Evolutionary conservation across 2,113 vertebrate species (phyloP).

Genomic region (Poeciliopsis turrubarensis): DNA sequence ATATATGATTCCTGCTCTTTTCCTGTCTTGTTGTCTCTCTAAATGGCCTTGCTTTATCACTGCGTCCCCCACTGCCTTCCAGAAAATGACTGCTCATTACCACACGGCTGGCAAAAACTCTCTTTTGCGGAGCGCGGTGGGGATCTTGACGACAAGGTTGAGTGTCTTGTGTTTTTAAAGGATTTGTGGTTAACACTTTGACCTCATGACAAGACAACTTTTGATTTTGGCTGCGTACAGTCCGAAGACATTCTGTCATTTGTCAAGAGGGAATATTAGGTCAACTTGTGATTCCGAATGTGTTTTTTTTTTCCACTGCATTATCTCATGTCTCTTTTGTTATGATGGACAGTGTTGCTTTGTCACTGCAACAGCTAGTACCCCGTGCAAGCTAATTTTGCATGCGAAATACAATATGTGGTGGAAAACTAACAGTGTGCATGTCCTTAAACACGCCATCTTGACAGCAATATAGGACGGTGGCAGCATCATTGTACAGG

Average conservation of each 20-base stretch:
- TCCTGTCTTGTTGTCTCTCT: conserved; percentile 19
- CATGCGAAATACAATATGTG: no score
- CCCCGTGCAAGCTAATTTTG: no score
- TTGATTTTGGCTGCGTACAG: not conserved
- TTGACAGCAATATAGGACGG: no score
- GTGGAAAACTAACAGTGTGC: no score
- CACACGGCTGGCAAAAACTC: conserved; percentile 58
- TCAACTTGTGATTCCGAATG: not conserved
- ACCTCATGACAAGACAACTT: conserved; percentile 4
- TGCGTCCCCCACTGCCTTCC: conserved; percentile 39
- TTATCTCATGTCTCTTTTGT: not conserved
- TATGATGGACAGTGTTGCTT: not conserved
- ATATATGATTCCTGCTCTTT: conserved; percentile 52
- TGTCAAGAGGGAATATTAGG: not conserved
- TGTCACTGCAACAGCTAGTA: no score
- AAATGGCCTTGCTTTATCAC: conserved; percentile 37
- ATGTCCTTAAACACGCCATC: no score
- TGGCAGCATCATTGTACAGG: no score
- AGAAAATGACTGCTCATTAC: conserved; percentile 41
- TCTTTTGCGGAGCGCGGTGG: not conserved
- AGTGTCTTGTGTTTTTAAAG: conserved; percentile 22
- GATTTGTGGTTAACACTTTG: conserved; percentile 11
- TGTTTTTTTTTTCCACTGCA: not conserved
- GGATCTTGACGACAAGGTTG: conserved; percentile 4
- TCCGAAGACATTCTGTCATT: not conserved